A percentile compares a stretch with the other conserved stretches of the same genome.
These are phyloP conservation scores for Datnioides undecimradiatus DNA, from an alignment of 2,113 vertebrate genomes.

Conservation along the genomic window DNA sequence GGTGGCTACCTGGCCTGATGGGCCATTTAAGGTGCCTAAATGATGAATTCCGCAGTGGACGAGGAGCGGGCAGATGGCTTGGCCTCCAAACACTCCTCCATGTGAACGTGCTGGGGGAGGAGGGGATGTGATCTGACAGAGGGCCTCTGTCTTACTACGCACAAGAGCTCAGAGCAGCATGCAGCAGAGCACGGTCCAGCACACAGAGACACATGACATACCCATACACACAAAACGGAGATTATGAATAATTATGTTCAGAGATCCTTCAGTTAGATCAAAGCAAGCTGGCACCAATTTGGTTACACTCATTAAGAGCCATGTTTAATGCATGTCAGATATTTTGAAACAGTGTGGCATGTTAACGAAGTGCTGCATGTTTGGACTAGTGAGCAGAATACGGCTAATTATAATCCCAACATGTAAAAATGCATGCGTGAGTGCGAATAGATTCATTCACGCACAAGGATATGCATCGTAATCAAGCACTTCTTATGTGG, in stretches of 20 bases:
- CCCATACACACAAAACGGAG: conserved; percentile 46
- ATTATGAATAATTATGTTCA: conserved; percentile 75
- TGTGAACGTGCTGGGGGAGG: conserved; percentile 29
- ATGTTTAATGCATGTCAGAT: conserved; percentile 83
- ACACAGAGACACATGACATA: conserved; percentile 35
- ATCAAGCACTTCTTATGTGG: conserved; percentile 1
- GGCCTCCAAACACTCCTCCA: conserved; percentile 43
- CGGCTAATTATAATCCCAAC: conserved; percentile 47
- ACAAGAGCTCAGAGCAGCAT: conserved; percentile 22
- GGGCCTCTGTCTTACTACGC: conserved; percentile 28
- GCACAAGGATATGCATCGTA: background rate
- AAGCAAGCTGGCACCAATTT: conserved; percentile 70
- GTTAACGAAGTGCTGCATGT: conserved; percentile 61
- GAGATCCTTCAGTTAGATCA: conserved; percentile 75
- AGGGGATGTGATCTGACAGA: conserved; percentile 12
- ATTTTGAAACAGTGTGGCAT: conserved; percentile 50
- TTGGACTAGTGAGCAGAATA: conserved; percentile 47
- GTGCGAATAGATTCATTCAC: conserved; percentile 25
- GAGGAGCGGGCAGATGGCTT: conserved; percentile 53
- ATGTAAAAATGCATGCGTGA: conserved; percentile 8
- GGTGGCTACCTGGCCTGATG: conserved; percentile 51
- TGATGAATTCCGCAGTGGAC: conserved; percentile 40
- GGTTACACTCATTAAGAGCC: conserved; percentile 73
- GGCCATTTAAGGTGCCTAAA: conserved; percentile 46
- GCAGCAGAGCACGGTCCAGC: conserved; percentile 26